Evolutionary conservation across 2,888 invertebrate species (phyloP).

Genomic region (Polietes domitor): DNA sequence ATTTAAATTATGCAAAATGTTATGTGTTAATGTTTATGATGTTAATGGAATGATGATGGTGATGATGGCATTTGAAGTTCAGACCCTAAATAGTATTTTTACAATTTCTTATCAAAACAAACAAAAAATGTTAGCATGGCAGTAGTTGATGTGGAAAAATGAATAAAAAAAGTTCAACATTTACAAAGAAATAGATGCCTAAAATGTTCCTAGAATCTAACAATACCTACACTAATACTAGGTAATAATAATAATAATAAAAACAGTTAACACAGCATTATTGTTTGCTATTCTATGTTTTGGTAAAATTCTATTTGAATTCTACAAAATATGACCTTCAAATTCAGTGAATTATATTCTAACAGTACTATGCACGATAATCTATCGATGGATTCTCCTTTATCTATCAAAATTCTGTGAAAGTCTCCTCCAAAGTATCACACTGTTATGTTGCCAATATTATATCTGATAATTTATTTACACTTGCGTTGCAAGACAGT

Average conservation of each 20-base stretch:
- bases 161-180: not conserved
- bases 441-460: too few species aligned
- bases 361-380: not conserved
- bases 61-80: conserved; percentile 27
- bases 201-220: conserved; percentile 27
- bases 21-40: not conserved
- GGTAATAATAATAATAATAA: conserved; percentile 23
- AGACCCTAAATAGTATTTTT: conserved; percentile 14
- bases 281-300: conserved; percentile 59
- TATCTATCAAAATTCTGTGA: not conserved
- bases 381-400: not conserved
- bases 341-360: conserved; percentile 3
- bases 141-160: not conserved
- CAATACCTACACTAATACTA: conserved; percentile 48
- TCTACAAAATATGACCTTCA: not conserved
- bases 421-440: not conserved
- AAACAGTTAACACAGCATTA: conserved; percentile 65
- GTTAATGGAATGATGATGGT: not conserved
- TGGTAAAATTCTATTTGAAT: conserved; percentile 7
- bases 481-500: too few species aligned
- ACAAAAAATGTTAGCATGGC: not conserved
- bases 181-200: conserved; percentile 39
- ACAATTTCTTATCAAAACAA: not conserved
- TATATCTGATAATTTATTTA: too few species aligned
- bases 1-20: conserved; percentile 4